Conservation (phyloP, 1,140 invertebrate genomes). For the Drosophila tristis region DNA sequence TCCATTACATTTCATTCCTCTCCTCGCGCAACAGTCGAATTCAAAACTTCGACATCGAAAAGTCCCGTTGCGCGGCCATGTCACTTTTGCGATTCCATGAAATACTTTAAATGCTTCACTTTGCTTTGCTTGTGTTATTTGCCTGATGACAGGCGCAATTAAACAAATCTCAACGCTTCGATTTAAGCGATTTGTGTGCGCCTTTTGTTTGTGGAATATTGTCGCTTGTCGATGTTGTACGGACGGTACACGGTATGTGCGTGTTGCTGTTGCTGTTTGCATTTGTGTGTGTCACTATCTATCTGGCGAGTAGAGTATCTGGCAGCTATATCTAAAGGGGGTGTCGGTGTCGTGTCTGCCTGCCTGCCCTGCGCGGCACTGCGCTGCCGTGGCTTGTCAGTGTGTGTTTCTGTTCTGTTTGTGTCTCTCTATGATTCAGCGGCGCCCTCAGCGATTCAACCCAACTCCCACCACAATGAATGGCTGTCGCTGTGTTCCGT, state of each 20-base stretch:
- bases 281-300: slow-evolving; percentile 62
- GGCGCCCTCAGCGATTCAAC: slow-evolving; percentile 50
- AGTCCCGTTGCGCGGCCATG: no score
- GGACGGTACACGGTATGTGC: slow-evolving; percentile 33
- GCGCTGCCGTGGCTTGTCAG: neutral
- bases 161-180: slow-evolving; percentile 30
- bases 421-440: slow-evolving; percentile 61
- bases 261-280: slow-evolving; percentile 24
- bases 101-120: neutral
- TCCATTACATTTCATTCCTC: neutral
- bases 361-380: no score
- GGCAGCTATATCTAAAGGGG: slow-evolving; percentile 63
- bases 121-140: neutral
- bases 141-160: no score
- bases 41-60: slow-evolving; percentile 1
- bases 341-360: slow-evolving; percentile 34
- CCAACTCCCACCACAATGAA: slow-evolving; percentile 66
- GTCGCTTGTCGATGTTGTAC: slow-evolving; percentile 52
- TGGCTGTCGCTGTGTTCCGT: slow-evolving; percentile 47
- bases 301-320: slow-evolving; percentile 45
- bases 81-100: neutral
- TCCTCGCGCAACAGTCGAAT: neutral
- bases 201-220: slow-evolving; percentile 46
- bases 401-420: slow-evolving; percentile 11
- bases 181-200: slow-evolving; percentile 69